phyloP scores from a whole-genome alignment of 2,888 invertebrate genomes.

The Oxycera nigricornis region DNA sequence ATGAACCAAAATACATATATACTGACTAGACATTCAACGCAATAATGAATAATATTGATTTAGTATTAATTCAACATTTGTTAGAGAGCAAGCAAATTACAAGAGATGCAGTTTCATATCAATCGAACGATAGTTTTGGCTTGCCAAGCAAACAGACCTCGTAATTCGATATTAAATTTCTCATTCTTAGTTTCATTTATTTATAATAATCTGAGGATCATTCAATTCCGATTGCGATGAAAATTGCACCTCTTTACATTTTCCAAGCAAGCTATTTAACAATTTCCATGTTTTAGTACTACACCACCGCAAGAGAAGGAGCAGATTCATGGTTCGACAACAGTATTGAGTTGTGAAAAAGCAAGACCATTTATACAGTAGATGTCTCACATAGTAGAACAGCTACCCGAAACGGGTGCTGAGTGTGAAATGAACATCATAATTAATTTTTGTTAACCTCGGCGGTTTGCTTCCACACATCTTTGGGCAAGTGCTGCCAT shows the following conservation, averaged over 20 bases:
- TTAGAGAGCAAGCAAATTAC: conserved; percentile 22
- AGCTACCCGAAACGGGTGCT: background rate
- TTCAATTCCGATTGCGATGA: no score
- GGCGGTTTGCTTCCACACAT: conserved; percentile 81
- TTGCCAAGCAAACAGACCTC: no score
- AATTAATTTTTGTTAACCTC: conserved; percentile 65
- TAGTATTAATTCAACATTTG: conserved; percentile 13
- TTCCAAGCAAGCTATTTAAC: no score
- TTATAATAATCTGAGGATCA: no score
- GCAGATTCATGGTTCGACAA: background rate
- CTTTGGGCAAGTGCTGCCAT: conserved; percentile 81
- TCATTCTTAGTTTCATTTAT: no score
- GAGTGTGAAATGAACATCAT: background rate
- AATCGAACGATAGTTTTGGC: background rate
- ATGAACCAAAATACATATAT: background rate
- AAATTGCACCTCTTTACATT: no score
- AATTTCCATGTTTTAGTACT: background rate
- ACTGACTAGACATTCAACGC: conserved; percentile 19
- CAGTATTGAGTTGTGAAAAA: background rate
- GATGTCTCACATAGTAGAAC: background rate
- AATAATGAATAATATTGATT: background rate
- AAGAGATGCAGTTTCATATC: background rate
- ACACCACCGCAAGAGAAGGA: background rate
- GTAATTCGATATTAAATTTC: no score
- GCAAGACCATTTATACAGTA: background rate